Evolutionary conservation across 2,888 invertebrate species (phyloP), one percentile per base, ranked within the genome.

Genomic region (Congeria kusceri): DNA sequence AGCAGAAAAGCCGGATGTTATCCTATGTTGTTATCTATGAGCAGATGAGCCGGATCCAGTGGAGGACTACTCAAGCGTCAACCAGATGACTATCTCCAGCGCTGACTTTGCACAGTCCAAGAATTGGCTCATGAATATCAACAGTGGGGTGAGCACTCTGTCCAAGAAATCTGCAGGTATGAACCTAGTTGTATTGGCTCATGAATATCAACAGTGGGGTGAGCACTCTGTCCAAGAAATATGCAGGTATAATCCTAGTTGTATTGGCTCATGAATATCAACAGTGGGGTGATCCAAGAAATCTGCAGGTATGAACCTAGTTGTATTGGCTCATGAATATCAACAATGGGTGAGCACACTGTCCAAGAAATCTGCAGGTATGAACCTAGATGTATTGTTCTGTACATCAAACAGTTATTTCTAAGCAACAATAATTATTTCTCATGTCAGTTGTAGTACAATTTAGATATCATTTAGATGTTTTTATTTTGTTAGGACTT

Each of bases 261-360:
- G 39, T n/a, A n/a, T n/a, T 98, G 98, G 98, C 98, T 98, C 84
- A 98, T 98, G 91, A 98, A 98, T n/a, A 95, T 96, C 59, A 96
- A 96, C 25, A 94, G 96, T 88, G 96, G 96, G 96, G 94, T 88
- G 92, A 74, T 94, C 94, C 47, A 93, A 93, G 77, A 85, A 93
- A 61, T 93, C 93, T 27, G 96, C 96, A 20, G 87, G 91, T 89
- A 74, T 83, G 87, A 84, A 29, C 11, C 39, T 27, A 20, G 25
- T 44, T 39, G 39, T n/a, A n/a, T n/a, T 98, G 98, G 98, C 98
- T 98, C 84, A 98, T 98, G 91, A 98, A 98, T n/a, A 95, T 96
- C 59, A 96, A 96, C 25, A 94, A 96, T 88, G 96, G 96, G 96
- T 88, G 20, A 96, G 89, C 95, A 97, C 92, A 94, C 88, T 92